Percentiles rank a stretch among this genome's conserved stretches.
Conservation (phyloP, 2,113 vertebrate genomes). For the Bagarius yarrelli region DNA sequence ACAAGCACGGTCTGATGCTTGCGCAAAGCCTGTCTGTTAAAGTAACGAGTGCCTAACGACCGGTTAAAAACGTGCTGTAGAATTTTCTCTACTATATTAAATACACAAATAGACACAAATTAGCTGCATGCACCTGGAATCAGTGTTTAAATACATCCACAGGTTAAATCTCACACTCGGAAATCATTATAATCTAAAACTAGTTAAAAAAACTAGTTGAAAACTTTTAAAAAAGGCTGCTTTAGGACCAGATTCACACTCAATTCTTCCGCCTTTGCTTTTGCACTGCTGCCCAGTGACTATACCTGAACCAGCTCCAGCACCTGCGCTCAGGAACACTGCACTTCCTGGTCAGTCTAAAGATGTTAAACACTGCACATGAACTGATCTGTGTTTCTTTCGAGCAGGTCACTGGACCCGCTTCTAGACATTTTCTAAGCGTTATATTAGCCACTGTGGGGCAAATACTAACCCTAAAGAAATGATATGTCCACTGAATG, state of each 20-base stretch:
- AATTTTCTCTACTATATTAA: constrained; percentile 42
- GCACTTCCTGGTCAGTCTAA: neutral
- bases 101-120: neutral
- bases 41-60: constrained; percentile 49
- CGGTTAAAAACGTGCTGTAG: constrained; percentile 42
- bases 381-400: neutral
- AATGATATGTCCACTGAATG: neutral
- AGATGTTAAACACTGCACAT: neutral
- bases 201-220: neutral
- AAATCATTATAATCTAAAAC: neutral
- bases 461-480: constrained; percentile 6
- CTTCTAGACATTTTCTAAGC: neutral
- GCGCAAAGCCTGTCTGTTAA: constrained; percentile 45
- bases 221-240: constrained; percentile 56
- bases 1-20: constrained; percentile 59
- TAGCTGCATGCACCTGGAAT: neutral
- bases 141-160: neutral
- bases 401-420: no score
- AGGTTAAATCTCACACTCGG: neutral
- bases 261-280: constrained; percentile 30
- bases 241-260: constrained; percentile 58
- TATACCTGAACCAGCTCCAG: neutral
- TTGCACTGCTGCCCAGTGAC: constrained; percentile 2
- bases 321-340: neutral
- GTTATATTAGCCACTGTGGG: neutral